Evolutionary conservation across 92 coral and sea anemone genomes (phyloP).

Genomic region (Desmophyllum pertusum): DNA sequence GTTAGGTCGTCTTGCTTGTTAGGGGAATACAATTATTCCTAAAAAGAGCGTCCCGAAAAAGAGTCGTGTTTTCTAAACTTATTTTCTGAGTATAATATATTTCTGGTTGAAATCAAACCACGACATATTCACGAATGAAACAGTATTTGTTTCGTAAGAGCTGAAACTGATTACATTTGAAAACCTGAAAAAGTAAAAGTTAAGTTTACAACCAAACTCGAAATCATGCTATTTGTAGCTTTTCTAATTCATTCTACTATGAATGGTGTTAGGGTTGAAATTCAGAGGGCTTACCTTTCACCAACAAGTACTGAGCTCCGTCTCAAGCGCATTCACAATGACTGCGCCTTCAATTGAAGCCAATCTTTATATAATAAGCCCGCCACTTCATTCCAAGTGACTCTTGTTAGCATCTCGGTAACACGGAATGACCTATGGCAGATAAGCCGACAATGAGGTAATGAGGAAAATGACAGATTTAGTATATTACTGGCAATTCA

Average conservation of each 20-base stretch:
- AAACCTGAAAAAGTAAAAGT: not conserved
- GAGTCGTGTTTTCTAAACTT: not conserved
- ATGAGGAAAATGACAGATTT: not conserved
- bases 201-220: too few species aligned
- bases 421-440: not conserved
- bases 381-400: not conserved
- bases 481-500: not conserved
- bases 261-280: not conserved
- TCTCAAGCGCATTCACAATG: not conserved
- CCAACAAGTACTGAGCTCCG: too few species aligned
- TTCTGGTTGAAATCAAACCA: not conserved
- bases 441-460: not conserved
- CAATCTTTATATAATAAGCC: not conserved
- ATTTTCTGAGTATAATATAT: not conserved
- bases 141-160: not conserved
- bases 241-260: not conserved
- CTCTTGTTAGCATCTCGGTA: not conserved
- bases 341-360: not conserved
- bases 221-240: too few species aligned
- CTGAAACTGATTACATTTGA: not conserved
- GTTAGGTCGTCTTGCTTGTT: not conserved
- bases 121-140: not conserved
- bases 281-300: not conserved
- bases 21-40: not conserved
- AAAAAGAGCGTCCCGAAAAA: not conserved